A percentile compares a stretch with the other conserved stretches of the same genome.
phyloP scores from a whole-genome alignment of 2,888 invertebrate species.

The Acheta domesticus region DNA sequence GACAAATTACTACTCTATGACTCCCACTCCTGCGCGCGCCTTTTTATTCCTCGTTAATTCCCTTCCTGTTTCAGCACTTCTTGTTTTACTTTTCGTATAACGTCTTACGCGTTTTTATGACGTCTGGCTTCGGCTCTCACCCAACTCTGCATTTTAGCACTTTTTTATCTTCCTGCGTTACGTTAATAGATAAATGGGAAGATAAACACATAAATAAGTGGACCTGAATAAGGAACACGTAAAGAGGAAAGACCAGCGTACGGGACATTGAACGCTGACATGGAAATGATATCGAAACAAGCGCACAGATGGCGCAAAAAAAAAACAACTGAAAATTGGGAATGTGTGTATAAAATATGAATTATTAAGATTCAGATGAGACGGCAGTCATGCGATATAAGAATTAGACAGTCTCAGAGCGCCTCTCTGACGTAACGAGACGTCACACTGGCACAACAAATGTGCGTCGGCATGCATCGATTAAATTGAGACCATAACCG shows the following conservation, averaged over 20 bases:
- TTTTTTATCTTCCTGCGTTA: neutral
- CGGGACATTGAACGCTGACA: too few relatives aligned
- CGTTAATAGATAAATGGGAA: constrained; percentile 18
- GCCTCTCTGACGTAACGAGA: too few relatives aligned
- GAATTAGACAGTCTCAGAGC: too few relatives aligned
- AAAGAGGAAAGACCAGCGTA: neutral
- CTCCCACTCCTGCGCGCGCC: neutral
- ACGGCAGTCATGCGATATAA: too few relatives aligned
- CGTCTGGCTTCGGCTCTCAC: neutral
- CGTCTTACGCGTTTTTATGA: neutral
- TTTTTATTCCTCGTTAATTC: neutral
- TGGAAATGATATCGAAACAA: too few relatives aligned
- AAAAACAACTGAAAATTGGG: too few relatives aligned
- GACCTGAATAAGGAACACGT: constrained; percentile 9
- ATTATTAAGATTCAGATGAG: too few relatives aligned
- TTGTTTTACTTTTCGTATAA: constrained; percentile 3
- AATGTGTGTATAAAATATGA: too few relatives aligned
- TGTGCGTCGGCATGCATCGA: too few relatives aligned
- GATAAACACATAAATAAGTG: neutral
- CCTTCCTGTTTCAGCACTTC: constrained; percentile 1
- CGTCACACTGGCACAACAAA: too few relatives aligned
- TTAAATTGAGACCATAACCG: too few relatives aligned
- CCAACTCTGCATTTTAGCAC: constrained; percentile 5
- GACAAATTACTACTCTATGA: constrained; percentile 4
- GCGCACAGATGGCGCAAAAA: too few relatives aligned